Percentiles rank a stretch among this genome's conserved stretches.
Evolutionary conservation across 1,140 invertebrate species (phyloP).

Genomic region (Habropoda laboriosa): DNA sequence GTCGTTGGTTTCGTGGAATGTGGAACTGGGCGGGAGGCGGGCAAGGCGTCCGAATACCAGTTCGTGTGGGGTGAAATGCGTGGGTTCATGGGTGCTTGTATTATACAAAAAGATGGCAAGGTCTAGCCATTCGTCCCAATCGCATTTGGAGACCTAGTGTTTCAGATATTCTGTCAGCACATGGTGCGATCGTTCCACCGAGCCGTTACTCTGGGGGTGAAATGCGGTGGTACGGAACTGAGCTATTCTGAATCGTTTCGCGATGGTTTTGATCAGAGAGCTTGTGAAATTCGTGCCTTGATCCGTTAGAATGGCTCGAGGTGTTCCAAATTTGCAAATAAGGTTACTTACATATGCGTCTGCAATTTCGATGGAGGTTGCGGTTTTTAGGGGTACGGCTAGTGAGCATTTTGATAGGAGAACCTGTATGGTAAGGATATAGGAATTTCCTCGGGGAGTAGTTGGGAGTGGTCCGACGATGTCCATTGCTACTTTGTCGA

Average conservation of each 20-base stretch:
- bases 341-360: slow-evolving; percentile 29
- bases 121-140: background rate
- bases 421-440: slow-evolving; percentile 35
- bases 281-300: no score
- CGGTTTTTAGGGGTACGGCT: background rate
- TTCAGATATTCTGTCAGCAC: background rate
- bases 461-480: slow-evolving; percentile 22
- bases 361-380: background rate
- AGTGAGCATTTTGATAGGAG: background rate
- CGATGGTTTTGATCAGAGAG: no score
- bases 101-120: background rate
- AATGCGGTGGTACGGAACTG: background rate
- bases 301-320: background rate
- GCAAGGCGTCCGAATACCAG: no score
- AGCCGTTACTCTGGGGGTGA: no score
- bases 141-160: background rate
- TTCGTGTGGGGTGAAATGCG: no score
- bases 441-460: background rate
- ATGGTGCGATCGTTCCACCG: background rate
- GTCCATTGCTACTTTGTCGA: slow-evolving; percentile 37
- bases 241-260: no score
- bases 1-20: no score
- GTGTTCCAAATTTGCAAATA: slow-evolving; percentile 41
- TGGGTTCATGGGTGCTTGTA: no score
- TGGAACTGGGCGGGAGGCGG: no score